phyloP scores from a whole-genome alignment of 1,140 invertebrate genomes.

The Bathynomus jamesi region DNA sequence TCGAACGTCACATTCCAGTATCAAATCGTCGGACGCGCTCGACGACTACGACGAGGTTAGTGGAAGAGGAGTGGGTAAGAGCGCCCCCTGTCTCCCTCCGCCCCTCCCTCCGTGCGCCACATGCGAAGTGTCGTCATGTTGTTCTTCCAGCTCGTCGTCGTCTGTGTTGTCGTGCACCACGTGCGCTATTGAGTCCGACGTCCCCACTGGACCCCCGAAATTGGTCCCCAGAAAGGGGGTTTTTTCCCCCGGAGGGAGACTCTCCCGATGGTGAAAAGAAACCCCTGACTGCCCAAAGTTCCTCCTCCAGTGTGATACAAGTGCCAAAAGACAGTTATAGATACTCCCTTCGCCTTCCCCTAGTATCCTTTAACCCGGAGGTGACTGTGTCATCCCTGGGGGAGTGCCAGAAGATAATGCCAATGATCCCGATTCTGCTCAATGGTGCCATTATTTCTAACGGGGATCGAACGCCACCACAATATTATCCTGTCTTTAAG shows the following conservation, averaged over 20 bases:
- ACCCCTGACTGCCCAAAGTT: not conserved
- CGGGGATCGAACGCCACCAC: not conserved
- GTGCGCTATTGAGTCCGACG: constrained; percentile 22
- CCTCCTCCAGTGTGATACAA: not conserved
- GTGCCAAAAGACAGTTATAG: not conserved
- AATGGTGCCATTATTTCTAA: not conserved
- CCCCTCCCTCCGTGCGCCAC: constrained; percentile 29
- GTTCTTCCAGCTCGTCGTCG: constrained; percentile 19
- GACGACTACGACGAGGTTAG: constrained; percentile 13
- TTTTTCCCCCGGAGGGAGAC: not conserved
- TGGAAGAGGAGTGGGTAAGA: constrained; percentile 7
- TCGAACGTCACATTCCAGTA: constrained; percentile 33
- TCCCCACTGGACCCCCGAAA: not conserved
- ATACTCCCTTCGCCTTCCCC: not conserved
- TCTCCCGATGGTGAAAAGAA: not conserved
- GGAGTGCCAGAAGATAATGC: not conserved
- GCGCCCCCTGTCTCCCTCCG: constrained; percentile 26
- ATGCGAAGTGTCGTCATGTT: constrained; percentile 32
- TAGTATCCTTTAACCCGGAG: not conserved
- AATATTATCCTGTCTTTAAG: not conserved
- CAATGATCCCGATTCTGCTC: not conserved
- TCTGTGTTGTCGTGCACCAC: constrained; percentile 25
- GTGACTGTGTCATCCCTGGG: not conserved
- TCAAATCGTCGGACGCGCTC: constrained; percentile 31
- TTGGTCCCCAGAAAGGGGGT: not conserved